Percentiles rank a stretch among this genome's conserved stretches.
These are phyloP conservation scores for Ardeotis arabs DNA, from an alignment of 2,113 vertebrate genomes.

Conservation along the genomic window DNA sequence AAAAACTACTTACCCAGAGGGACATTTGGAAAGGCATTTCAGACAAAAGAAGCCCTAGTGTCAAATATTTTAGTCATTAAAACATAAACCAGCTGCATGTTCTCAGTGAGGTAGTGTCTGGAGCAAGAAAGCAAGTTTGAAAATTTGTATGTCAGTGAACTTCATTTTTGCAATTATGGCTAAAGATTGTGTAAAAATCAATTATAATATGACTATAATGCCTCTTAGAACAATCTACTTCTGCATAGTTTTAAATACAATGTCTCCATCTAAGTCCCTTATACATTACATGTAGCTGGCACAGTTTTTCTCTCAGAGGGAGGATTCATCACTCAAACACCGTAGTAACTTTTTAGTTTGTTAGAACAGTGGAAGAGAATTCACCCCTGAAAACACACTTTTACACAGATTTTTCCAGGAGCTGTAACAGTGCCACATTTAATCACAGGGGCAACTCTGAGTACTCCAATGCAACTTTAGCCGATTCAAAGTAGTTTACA, in stretches of 20 bases:
- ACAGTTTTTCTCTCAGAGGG: neutral
- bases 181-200: neutral
- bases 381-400: neutral
- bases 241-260: neutral
- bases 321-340: neutral
- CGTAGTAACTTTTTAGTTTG: neutral
- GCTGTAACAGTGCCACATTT: neutral
- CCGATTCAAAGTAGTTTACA: neutral
- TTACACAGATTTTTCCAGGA: neutral
- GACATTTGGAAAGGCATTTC: constrained; percentile 44
- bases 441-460: neutral
- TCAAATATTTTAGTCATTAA: constrained; percentile 75
- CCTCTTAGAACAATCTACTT: neutral
- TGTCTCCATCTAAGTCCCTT: neutral
- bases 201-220: neutral
- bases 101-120: constrained; percentile 64
- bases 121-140: constrained; percentile 52
- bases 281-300: neutral
- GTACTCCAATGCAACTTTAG: neutral
- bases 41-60: constrained; percentile 66
- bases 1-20: constrained; percentile 64
- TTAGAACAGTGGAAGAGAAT: neutral
- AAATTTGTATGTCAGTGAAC: neutral
- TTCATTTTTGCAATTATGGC: neutral
- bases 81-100: constrained; percentile 58